Evolutionary conservation across 2,888 invertebrate genomes (phyloP), one percentile per base, ranked within the genome.

Genomic region (Aphodius sticticus): DNA sequence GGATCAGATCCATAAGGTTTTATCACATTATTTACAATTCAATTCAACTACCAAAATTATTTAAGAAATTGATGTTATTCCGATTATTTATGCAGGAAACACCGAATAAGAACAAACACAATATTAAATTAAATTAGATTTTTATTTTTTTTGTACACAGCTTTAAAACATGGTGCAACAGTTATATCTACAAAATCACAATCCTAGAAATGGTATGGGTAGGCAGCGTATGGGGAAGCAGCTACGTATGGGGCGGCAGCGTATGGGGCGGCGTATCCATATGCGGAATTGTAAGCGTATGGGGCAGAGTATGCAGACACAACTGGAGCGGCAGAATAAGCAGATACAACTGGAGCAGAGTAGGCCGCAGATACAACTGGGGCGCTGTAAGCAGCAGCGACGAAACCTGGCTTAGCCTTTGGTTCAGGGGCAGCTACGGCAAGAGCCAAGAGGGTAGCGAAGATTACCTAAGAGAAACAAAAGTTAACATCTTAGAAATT

Each of bases 311-410:
- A 78, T 77, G 83, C 77, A 72, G 79, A 79, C 16, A 77, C 79
- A 37, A 79, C 77, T 69, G 82, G 81, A 69, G 84, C 82, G 38
- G 80, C 53, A 37, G 80, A 78, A 70, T 80, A 80, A 37, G 76
- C 71, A 4, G 88, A 84, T 16, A 88, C 87, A 77, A 88, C 85
- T 53, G 86, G 86, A 76, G 88, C 86, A 70, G 86, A 82, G 4
- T 84, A 72, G 6, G 69, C n/a, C 16, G 35, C 69, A n/a, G 26
- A 70, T 16, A 79, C 74, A 16, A 77, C 70, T n/a, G 79, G 77
- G 9, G 75, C 26, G 9, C 14, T n/a, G 69, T 79, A 74, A 6
- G 74, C 74, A 85, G 91, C 88, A 92, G 92, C 88, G 26, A 78
- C 69, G 7, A 78, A n/a, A 9, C 72, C 80, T 1, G 79, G 78